A percentile compares a stretch with the other conserved stretches of the same genome.
These are phyloP conservation scores for Anastrepha ludens DNA, from an alignment of 1,140 invertebrate species.

Conservation along the genomic window DNA sequence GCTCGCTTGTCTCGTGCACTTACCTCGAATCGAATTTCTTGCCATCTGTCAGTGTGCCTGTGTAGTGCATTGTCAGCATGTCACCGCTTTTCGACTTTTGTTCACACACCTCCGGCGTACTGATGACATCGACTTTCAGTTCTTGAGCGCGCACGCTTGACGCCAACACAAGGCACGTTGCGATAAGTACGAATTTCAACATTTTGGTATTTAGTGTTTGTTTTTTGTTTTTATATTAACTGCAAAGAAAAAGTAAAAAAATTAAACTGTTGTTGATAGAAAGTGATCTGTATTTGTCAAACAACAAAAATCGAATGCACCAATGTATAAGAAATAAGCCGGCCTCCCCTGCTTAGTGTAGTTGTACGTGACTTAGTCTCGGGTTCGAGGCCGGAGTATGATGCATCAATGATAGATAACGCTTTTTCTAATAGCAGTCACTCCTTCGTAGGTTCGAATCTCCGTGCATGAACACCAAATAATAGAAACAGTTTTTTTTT, in stretches of 20 bases:
- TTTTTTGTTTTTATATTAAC: constrained; percentile 26
- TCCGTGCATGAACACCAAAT: too few relatives aligned
- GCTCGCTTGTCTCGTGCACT: constrained; percentile 60
- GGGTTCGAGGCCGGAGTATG: too few relatives aligned
- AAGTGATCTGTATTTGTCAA: too few relatives aligned
- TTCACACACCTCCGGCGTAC: constrained; percentile 87
- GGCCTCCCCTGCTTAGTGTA: too few relatives aligned
- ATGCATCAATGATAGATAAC: too few relatives aligned
- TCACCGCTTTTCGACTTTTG: constrained; percentile 89
- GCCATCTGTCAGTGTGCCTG: constrained; percentile 89
- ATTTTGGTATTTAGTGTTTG: constrained; percentile 58
- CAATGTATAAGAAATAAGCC: too few relatives aligned
- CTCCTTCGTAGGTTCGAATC: too few relatives aligned
- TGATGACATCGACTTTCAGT: constrained; percentile 88
- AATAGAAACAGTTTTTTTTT: too few relatives aligned
- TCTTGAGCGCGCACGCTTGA: constrained; percentile 75
- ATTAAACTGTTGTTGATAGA: too few relatives aligned
- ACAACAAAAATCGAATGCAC: too few relatives aligned
- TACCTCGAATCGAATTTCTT: constrained; percentile 96
- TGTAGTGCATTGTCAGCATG: constrained; percentile 95
- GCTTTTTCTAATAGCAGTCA: too few relatives aligned
- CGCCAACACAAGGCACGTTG: constrained; percentile 72
- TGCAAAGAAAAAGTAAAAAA: constrained; percentile 1
- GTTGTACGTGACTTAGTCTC: too few relatives aligned
- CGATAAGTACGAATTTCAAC: constrained; percentile 69